phyloP scores from a whole-genome alignment of 37 sponge, comb jelly and placozoan genomes.

The Chondrilla cf. caribensis region DNA sequence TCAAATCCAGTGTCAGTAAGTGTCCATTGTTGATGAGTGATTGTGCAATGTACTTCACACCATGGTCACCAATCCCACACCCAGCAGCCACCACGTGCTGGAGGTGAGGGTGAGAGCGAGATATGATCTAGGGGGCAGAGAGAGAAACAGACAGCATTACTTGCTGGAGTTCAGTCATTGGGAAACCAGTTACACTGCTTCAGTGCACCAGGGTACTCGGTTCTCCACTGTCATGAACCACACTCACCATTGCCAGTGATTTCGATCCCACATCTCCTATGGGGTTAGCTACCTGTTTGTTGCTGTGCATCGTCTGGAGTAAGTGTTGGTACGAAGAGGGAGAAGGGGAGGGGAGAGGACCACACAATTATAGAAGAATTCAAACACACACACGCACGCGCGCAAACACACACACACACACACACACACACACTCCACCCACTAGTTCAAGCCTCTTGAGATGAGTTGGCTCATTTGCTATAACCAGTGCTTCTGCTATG shows the following conservation, averaged over 20 bases:
- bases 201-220: no score
- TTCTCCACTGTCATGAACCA: no score
- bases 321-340: no score
- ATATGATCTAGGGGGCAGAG: neutral
- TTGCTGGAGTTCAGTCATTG: neutral
- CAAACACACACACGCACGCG: neutral
- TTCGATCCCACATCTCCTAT: slow-evolving; percentile 61
- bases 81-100: slow-evolving; percentile 27
- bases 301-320: slow-evolving; percentile 34
- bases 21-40: slow-evolving; percentile 22
- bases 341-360: no score
- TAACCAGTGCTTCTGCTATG: slow-evolving; percentile 21
- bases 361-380: neutral
- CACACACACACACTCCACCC: neutral
- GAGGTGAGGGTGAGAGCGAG: neutral
- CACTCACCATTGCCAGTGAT: slow-evolving; percentile 49
- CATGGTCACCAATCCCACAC: slow-evolving; percentile 60
- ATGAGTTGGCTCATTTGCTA: neutral
- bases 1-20: slow-evolving; percentile 48
- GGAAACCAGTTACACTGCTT: neutral
- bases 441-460: slow-evolving; percentile 53
- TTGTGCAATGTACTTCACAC: slow-evolving; percentile 45
- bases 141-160: slow-evolving; percentile 3
- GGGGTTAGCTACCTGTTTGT: slow-evolving; percentile 46
- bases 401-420: neutral